These are phyloP conservation scores for Microplitis manilae DNA, from an alignment of 2,888 invertebrate genomes.

Conservation along the genomic window DNA sequence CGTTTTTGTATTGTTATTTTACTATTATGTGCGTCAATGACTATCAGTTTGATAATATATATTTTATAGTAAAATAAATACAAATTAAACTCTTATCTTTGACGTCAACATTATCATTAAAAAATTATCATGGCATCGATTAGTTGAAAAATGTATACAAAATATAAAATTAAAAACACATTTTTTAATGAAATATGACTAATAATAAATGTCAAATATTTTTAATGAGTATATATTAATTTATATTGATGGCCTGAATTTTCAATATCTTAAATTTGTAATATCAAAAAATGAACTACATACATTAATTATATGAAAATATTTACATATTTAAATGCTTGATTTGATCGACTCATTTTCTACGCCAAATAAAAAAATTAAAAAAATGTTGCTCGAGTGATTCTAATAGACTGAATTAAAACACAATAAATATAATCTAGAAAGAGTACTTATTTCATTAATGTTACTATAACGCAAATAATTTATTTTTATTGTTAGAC, in stretches of 20 bases:
- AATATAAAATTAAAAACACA: too few relatives aligned
- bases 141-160: not conserved
- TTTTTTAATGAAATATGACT: not conserved
- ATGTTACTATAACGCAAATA: conserved; percentile 12
- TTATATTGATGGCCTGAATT: not conserved
- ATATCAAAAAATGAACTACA: not conserved
- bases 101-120: not conserved
- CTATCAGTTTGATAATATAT: not conserved
- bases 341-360: not conserved
- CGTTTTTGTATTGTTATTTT: not conserved
- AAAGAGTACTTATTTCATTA: conserved; percentile 10
- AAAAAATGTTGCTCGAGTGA: not conserved
- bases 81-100: not conserved
- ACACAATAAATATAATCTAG: not conserved
- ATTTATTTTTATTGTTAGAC: conserved; percentile 17
- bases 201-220: not conserved
- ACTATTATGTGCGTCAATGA: not conserved
- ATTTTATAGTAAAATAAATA: not conserved
- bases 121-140: not conserved
- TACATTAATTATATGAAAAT: not conserved
- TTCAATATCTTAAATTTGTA: not conserved
- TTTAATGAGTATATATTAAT: not conserved
- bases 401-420: not conserved
- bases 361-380: not conserved
- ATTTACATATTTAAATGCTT: not conserved